Evolutionary conservation across 2,888 invertebrate genomes (phyloP), one percentile per base, ranked within the genome.

Genomic region (Tiphia femorata): DNA sequence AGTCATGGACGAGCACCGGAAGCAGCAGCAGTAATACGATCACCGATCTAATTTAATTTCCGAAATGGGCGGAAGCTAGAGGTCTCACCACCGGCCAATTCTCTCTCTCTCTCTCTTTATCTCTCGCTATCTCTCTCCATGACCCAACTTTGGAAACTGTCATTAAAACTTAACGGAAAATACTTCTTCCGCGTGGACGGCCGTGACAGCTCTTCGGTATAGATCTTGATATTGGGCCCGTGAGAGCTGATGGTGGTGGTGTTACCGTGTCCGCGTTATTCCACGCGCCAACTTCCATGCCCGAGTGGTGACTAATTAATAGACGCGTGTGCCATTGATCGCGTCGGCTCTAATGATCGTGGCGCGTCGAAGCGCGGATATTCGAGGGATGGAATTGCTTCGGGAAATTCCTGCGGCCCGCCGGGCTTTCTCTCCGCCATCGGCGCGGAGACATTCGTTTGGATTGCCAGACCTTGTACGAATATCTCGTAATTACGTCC

Each of bases 121-220:
- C n/a, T n/a, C n/a, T n/a, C n/a, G n/a, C n/a, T n/a, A n/a, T n/a
- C n/a, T n/a, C n/a, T n/a, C 44, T 62, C 54, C 53, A 49, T 38
- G 55, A 33, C 23, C 49, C 41, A 70, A 68, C 64, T 68, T 67
- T 41, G 59, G 43, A 76, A 78, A 74, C 70, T 71, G 66, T 57
- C 67, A 68, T 70, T 68, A 67, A 71, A 76, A 70, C 72, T 78
- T 73, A 64, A 71, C 53, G 69, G 66, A 70, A 75, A 75, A 72
- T 67, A 20, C 35, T 42, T 44, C 49, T 43, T 42, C n/a, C 20
- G 16, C 29, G 49, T 38, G 37, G 47, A 33, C 37, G 37, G 29
- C 44, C 33, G 12, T 7, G 33, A 14, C 33, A 29, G 12, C 8
- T 7, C 12, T 17, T 49, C 30, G 30, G 51, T 62, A 42, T 54